Percentiles rank a stretch among this genome's conserved stretches.
These are phyloP conservation scores for Sipha flava DNA, from an alignment of 1,140 invertebrate species.

Conservation along the genomic window DNA sequence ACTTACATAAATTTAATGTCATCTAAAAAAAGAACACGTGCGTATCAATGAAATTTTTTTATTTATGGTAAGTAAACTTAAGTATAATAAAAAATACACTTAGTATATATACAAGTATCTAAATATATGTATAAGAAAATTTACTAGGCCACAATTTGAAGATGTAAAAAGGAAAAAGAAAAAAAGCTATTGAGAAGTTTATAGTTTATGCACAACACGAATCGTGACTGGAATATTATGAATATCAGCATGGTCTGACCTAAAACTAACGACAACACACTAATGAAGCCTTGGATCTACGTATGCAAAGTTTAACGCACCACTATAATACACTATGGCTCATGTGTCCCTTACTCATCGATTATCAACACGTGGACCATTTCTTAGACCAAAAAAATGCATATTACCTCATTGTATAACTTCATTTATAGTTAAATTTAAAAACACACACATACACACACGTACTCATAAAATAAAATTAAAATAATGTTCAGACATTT, in stretches of 20 bases:
- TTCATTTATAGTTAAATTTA: background rate
- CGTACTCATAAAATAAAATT: too few relatives aligned
- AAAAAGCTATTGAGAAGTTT: constrained; percentile 26
- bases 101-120: background rate
- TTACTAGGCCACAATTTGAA: background rate
- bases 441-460: too few relatives aligned
- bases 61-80: background rate
- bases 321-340: background rate
- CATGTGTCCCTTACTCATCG: background rate
- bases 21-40: background rate
- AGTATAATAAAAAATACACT: too few relatives aligned
- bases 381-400: background rate
- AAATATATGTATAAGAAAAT: background rate
- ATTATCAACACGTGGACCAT: background rate
- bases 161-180: background rate
- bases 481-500: too few relatives aligned
- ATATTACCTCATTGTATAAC: too few relatives aligned
- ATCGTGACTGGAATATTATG: constrained; percentile 28
- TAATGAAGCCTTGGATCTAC: constrained; percentile 21
- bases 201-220: background rate
- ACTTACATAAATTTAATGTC: background rate
- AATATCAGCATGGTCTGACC: constrained; percentile 8
- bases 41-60: background rate
- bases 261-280: background rate
- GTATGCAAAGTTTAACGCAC: background rate